A percentile compares a stretch with the other conserved stretches of the same genome.
These are phyloP conservation scores for Dendropsophus ebraccatus DNA, from an alignment of 2,113 vertebrate species.

Conservation along the genomic window DNA sequence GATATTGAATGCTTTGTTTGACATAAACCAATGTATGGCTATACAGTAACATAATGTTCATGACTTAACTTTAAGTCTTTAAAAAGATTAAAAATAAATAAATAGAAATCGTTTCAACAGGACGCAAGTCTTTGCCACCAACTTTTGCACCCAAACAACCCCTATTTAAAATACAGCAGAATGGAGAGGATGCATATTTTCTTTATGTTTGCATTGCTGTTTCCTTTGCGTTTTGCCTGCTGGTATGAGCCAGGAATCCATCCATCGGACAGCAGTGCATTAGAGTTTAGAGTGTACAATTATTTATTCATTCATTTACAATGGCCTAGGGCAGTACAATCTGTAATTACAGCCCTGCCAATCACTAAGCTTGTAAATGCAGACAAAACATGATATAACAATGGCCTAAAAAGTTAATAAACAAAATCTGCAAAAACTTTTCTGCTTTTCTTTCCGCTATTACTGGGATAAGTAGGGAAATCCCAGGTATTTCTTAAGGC, in stretches of 20 bases:
- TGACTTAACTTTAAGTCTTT: too few relatives aligned
- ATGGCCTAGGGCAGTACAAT: not conserved
- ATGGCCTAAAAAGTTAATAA: not conserved
- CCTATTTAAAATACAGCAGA: too few relatives aligned
- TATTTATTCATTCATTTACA: constrained; percentile 28
- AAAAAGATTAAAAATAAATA: too few relatives aligned
- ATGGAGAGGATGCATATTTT: not conserved
- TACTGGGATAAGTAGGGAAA: not conserved
- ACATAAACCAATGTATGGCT: too few relatives aligned
- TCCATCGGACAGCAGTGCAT: not conserved
- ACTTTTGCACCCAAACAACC: too few relatives aligned
- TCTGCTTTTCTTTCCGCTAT: not conserved
- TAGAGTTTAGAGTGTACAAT: not conserved
- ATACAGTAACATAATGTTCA: too few relatives aligned
- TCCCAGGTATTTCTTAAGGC: not conserved
- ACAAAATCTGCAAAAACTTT: not conserved
- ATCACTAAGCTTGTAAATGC: not conserved
- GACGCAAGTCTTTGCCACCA: too few relatives aligned
- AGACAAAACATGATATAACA: not conserved
- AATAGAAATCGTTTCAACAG: too few relatives aligned
- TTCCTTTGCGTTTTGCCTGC: not conserved
- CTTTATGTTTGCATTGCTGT: not conserved
- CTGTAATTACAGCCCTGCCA: constrained; percentile 11
- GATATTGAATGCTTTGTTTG: too few relatives aligned
- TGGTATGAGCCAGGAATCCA: not conserved